A percentile compares a stretch with the other conserved stretches of the same genome.
phyloP scores from a whole-genome alignment of 2,888 invertebrate species.

The Acrobasis repandana region DNA sequence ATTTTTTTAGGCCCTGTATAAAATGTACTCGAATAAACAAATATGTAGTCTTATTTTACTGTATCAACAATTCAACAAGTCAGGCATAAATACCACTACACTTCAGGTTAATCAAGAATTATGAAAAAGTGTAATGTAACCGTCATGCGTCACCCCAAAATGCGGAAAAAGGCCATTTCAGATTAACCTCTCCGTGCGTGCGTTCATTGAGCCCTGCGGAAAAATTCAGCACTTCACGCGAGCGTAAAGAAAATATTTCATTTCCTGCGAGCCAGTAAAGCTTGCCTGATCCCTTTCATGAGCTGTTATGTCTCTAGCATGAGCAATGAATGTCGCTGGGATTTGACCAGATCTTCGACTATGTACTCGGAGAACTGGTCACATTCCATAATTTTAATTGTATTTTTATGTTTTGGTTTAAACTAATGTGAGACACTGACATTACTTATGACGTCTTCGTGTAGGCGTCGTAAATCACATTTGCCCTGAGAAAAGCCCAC shows the following conservation, averaged over 20 bases:
- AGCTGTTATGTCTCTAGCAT: constrained; percentile 56
- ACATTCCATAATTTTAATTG: no score
- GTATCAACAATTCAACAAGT: no score
- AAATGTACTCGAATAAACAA: no score
- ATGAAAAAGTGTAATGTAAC: constrained; percentile 24
- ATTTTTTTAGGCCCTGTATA: no score
- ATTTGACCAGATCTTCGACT: no score
- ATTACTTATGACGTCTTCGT: no score
- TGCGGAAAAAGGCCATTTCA: constrained; percentile 47
- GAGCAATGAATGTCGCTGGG: constrained; percentile 58
- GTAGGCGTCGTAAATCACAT: no score
- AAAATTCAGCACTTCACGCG: constrained; percentile 48
- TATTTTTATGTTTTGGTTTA: no score
- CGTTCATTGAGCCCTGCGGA: constrained; percentile 47
- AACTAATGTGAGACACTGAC: no score
- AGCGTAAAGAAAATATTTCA: constrained; percentile 67
- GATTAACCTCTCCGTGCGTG: constrained; percentile 55
- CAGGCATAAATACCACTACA: background rate
- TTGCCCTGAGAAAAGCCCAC: no score
- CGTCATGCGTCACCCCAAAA: constrained; percentile 35
- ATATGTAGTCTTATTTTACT: no score
- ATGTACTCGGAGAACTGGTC: no score
- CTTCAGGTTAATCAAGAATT: constrained; percentile 22
- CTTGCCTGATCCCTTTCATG: constrained; percentile 69
- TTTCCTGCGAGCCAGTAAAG: constrained; percentile 63